Percentiles rank a stretch among this genome's conserved stretches.
These are phyloP conservation scores for Erythrolamprus reginae DNA, from an alignment of 2,113 vertebrate genomes.

Conservation along the genomic window DNA sequence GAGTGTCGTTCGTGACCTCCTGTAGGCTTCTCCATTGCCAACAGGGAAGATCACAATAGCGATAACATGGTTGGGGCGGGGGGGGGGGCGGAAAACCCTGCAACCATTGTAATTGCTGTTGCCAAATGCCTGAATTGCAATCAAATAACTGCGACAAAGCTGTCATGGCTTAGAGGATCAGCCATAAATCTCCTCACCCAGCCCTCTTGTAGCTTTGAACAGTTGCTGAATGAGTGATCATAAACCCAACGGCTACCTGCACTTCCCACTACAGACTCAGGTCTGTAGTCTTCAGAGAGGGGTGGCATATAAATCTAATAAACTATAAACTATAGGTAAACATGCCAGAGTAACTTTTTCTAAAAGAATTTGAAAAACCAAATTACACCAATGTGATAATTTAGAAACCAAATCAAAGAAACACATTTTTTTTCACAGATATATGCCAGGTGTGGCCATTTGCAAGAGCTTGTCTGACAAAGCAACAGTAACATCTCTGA, in stretches of 20 bases:
- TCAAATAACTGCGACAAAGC: background rate
- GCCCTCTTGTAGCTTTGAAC: background rate
- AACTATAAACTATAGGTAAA: too few species aligned
- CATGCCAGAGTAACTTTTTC: background rate
- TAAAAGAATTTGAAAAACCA: background rate
- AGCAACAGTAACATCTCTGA: background rate
- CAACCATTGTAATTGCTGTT: background rate
- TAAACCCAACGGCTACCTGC: background rate
- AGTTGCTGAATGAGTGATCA: background rate
- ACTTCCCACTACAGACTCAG: background rate
- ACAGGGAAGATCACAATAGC: background rate
- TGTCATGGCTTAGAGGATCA: background rate
- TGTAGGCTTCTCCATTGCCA: background rate
- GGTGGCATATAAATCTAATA: too few species aligned
- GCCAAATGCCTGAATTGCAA: background rate
- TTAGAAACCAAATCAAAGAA: background rate
- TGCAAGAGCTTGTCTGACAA: background rate
- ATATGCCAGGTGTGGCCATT: background rate
- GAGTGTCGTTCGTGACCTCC: background rate
- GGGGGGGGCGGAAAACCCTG: too few species aligned
- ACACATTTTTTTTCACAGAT: background rate
- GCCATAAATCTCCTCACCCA: background rate
- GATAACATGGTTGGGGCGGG: background rate
- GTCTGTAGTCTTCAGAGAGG: too few species aligned
- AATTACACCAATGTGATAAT: background rate